A percentile compares a stretch with the other conserved stretches of the same genome.
These are phyloP conservation scores for Crematogaster levior DNA, from an alignment of 2,888 invertebrate species.

Conservation along the genomic window DNA sequence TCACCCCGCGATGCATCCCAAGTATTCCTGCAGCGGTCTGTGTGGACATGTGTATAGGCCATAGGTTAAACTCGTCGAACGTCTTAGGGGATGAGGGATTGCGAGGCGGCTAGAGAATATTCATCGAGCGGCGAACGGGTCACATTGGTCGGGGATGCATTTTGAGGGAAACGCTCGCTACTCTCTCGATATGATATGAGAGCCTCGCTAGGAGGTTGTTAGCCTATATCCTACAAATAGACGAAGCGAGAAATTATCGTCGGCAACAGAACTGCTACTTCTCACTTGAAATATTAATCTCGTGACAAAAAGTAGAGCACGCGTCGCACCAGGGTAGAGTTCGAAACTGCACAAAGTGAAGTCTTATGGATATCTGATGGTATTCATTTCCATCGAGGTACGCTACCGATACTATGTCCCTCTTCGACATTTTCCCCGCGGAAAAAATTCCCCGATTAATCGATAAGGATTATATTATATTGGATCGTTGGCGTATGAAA, in stretches of 20 bases:
- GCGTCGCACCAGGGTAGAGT: neutral
- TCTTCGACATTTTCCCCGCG: neutral
- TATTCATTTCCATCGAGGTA: conserved; percentile 32
- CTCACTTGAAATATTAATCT: conserved; percentile 44
- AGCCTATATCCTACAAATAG: conserved; percentile 8
- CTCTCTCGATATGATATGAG: neutral
- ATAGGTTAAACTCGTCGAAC: conserved; percentile 35
- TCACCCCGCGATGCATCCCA: conserved; percentile 45
- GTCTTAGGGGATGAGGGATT: conserved; percentile 23
- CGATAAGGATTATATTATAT: neutral
- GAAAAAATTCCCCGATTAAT: conserved; percentile 31
- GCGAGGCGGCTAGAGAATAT: conserved; percentile 17
- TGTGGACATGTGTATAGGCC: conserved; percentile 9
- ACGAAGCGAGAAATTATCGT: neutral
- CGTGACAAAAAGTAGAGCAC: conserved; percentile 4
- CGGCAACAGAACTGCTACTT: neutral
- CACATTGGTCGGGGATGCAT: neutral
- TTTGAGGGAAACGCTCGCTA: conserved; percentile 12
- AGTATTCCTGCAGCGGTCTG: conserved; percentile 34
- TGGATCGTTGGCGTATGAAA: neutral
- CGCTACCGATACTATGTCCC: conserved; percentile 3
- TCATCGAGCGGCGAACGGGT: conserved; percentile 13
- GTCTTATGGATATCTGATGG: conserved; percentile 15
- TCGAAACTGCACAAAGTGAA: conserved; percentile 1
- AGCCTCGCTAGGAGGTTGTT: neutral